Evolutionary conservation across 2,113 vertebrate genomes (phyloP).

Genomic region (Semnopithecus entellus): DNA sequence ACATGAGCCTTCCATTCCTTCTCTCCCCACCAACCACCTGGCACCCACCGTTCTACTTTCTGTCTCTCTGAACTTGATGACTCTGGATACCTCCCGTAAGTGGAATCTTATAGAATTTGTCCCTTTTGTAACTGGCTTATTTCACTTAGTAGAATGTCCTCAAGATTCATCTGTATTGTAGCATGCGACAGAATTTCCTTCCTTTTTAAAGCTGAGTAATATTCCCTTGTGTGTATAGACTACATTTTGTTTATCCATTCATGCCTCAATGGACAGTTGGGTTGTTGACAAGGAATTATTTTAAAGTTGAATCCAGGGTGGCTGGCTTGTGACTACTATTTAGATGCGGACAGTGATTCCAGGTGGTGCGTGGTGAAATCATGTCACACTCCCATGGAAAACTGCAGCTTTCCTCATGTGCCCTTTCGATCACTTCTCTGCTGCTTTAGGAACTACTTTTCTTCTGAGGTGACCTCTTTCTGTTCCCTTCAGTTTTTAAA

Average conservation of each 20-base stretch:
- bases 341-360: rapidly evolving
- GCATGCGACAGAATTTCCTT: not conserved
- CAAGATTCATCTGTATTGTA: rapidly evolving
- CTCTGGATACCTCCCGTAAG: rapidly evolving
- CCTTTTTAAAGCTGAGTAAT: not conserved
- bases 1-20: rapidly evolving
- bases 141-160: not conserved
- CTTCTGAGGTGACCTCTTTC: not conserved
- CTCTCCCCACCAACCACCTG: not conserved
- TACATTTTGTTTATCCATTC: not conserved
- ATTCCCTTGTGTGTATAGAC: not conserved
- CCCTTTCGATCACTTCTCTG: not conserved
- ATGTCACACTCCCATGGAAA: rapidly evolving
- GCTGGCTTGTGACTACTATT: not conserved
- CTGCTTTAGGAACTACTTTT: too few species aligned
- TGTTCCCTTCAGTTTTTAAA: not conserved
- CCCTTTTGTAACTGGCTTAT: not conserved
- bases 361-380: rapidly evolving
- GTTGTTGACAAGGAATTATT: not conserved
- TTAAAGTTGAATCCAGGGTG: not conserved
- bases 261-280: rapidly evolving
- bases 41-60: rapidly evolving
- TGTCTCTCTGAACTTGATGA: not conserved
- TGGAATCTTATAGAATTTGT: rapidly evolving
- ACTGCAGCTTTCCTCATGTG: not conserved